These are phyloP conservation scores for Cephus spinipes DNA, from an alignment of 2,888 invertebrate genomes.

Conservation along the genomic window DNA sequence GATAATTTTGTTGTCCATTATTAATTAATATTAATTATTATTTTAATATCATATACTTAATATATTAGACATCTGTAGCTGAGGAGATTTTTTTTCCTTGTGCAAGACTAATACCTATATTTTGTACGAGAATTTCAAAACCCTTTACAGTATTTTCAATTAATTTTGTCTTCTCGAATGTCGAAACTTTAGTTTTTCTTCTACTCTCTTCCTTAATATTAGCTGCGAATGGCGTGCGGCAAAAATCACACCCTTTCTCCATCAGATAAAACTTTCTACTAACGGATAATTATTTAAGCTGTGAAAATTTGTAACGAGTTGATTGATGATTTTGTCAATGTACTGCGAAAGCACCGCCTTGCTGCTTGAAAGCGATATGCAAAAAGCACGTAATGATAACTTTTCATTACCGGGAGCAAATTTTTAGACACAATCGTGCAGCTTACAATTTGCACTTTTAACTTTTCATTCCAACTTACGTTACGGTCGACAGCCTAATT, in stretches of 20 bases:
- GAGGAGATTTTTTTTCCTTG: slow-evolving; percentile 24
- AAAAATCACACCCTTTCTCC: too few relatives aligned
- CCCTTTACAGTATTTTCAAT: too few relatives aligned
- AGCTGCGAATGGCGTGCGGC: too few relatives aligned
- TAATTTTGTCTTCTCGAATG: too few relatives aligned
- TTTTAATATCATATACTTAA: slow-evolving; percentile 37
- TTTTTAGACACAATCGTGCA: too few relatives aligned
- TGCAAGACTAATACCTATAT: slow-evolving; percentile 32
- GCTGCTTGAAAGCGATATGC: not conserved
- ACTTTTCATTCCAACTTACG: not conserved
- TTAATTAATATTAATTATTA: slow-evolving; percentile 28
- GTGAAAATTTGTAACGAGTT: too few relatives aligned
- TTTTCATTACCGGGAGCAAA: not conserved
- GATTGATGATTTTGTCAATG: not conserved
- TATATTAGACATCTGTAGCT: slow-evolving; percentile 22
- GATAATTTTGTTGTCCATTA: slow-evolving; percentile 23
- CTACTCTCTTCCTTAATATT: too few relatives aligned
- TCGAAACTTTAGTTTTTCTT: too few relatives aligned
- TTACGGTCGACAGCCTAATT: not conserved
- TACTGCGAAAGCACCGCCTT: not conserved
- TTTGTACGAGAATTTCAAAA: slow-evolving; percentile 26
- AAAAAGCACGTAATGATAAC: not conserved
- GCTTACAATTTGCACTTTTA: too few relatives aligned
- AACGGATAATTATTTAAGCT: too few relatives aligned
- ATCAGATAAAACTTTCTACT: too few relatives aligned